phyloP scores from a whole-genome alignment of 1,140 invertebrate genomes.

The Eriosoma lanigerum region DNA sequence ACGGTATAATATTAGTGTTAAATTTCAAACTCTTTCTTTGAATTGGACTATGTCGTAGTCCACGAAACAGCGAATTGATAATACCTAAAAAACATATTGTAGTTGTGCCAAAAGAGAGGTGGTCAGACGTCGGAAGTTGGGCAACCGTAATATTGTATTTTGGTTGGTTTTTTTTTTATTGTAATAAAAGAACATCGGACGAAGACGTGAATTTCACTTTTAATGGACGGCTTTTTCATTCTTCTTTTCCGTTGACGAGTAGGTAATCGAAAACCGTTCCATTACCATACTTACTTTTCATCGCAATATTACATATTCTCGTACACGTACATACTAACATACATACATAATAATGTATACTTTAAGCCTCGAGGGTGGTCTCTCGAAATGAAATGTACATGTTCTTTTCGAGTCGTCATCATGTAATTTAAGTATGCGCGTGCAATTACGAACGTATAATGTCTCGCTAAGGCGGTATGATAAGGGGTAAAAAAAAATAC shows the following conservation, averaged over 20 bases:
- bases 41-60: too few relatives aligned
- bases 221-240: constrained; percentile 36
- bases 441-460: not conserved
- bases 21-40: too few relatives aligned
- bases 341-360: too few relatives aligned
- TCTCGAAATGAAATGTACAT: constrained; percentile 33
- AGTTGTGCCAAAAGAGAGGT: too few relatives aligned
- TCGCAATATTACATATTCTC: not conserved
- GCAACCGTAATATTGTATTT: too few relatives aligned
- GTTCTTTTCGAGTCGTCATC: constrained; percentile 4
- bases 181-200: not conserved
- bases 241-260: not conserved
- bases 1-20: too few relatives aligned
- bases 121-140: too few relatives aligned
- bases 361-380: not conserved
- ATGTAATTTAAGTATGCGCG: not conserved
- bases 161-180: too few relatives aligned
- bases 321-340: not conserved
- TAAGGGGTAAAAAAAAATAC: too few relatives aligned
- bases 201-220: constrained; percentile 22
- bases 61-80: too few relatives aligned
- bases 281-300: not conserved
- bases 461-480: not conserved
- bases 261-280: not conserved
- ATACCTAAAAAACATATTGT: too few relatives aligned